Evolutionary conservation across 2,113 vertebrate genomes (phyloP).

Genomic region (Sander lucioperca): DNA sequence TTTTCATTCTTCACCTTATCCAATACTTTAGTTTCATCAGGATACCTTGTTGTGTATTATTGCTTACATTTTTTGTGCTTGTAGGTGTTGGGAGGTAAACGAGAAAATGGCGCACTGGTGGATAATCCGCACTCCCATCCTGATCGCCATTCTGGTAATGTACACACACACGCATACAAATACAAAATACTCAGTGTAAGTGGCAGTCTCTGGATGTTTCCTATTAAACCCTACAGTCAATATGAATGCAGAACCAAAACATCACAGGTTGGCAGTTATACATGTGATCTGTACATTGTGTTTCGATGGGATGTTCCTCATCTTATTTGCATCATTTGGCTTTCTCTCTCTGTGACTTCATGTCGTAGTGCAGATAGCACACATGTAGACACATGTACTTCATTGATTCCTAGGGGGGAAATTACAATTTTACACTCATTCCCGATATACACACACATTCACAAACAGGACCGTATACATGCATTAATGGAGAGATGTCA

Average conservation of each 20-base stretch:
- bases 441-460: no score
- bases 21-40: background rate
- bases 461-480: no score
- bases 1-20: background rate
- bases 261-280: background rate
- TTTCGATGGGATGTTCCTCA: background rate
- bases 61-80: background rate
- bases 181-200: no score
- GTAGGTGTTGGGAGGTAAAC: conserved; percentile 46
- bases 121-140: conserved; percentile 46
- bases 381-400: no score
- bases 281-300: background rate
- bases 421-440: no score
- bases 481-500: no score
- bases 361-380: background rate
- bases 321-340: background rate
- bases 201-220: no score
- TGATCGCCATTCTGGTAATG: conserved; percentile 40
- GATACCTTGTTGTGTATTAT: no score
- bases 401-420: no score
- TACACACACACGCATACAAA: background rate
- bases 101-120: conserved; percentile 26
- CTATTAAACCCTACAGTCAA: background rate
- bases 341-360: no score
- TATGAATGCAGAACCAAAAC: background rate